These are phyloP conservation scores for Pantala flavescens DNA, from an alignment of 1,140 invertebrate species.

Conservation along the genomic window DNA sequence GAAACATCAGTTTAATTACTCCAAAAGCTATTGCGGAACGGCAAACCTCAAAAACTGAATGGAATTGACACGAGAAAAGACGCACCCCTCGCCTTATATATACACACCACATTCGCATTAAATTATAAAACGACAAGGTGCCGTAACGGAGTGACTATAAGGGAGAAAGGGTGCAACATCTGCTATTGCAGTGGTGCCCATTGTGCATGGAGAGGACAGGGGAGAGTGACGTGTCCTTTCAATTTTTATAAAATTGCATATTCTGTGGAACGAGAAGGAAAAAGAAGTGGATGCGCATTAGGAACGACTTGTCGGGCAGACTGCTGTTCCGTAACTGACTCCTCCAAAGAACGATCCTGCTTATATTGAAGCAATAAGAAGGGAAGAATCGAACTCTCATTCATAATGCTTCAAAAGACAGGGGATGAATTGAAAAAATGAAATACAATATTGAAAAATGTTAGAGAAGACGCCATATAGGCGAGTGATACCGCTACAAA, in stretches of 20 bases:
- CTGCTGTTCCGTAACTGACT: background rate
- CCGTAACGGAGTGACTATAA: background rate
- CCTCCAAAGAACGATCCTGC: background rate
- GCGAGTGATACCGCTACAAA: background rate
- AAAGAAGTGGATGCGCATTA: background rate
- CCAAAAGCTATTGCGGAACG: too few relatives aligned
- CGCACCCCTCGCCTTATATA: background rate
- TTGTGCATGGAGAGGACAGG: background rate
- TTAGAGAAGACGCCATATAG: too few relatives aligned
- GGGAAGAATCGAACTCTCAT: background rate
- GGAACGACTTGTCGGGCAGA: background rate
- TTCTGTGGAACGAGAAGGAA: background rate
- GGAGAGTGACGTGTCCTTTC: background rate
- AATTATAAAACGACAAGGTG: background rate
- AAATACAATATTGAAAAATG: too few relatives aligned
- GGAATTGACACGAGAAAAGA: background rate
- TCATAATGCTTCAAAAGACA: too few relatives aligned
- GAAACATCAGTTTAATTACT: too few relatives aligned
- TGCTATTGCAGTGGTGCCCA: background rate
- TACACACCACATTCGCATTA: background rate
- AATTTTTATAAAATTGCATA: background rate
- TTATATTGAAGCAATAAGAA: slow-evolving; percentile 4
- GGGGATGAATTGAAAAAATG: too few relatives aligned
- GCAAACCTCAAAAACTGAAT: too few relatives aligned
- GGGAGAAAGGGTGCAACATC: background rate